Evolutionary conservation across 2,113 vertebrate genomes (phyloP), one percentile per base, ranked within the genome.

Genomic region (Alosa alosa): DNA sequence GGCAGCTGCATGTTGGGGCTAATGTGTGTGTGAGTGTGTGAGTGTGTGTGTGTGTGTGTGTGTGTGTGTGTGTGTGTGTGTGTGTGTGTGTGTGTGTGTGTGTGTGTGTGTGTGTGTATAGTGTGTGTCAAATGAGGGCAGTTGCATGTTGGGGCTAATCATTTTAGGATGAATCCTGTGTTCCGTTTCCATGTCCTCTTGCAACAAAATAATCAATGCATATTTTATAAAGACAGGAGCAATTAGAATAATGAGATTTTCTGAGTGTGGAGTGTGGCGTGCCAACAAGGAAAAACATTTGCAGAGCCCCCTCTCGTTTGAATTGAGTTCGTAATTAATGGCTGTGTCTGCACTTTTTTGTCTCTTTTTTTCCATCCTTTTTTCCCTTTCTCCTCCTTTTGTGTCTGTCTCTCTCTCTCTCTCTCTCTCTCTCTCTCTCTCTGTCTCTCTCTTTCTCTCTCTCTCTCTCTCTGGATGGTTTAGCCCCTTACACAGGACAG

Each of bases 181-280:
- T 84, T 86, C 68, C 57, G 44, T 87, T 86, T 86, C 86, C 83
- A 85, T 82, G 55, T 90, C 83, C 84, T 86, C 82, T 81, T 89
- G 83, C 84, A 82, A 82, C 83, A 60, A 68, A 85, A 68, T 90
- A 91, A 88, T 91, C 82, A 84, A 88, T 88, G 87, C 85, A 84
- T 87, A 86, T 88, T 89, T 86, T 57, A 87, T 87, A 84, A 86
- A 84, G 84, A 87, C 87, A 85, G 78, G 87, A 83, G 75, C 89
- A 82, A 89, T 89, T 90, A 87, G 82, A 81, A 86, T 92, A 83
- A 89, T 90, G 87, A 86, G 83, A 84, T 90, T 88, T 87, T 88
- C 84, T 88, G 60, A 82, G 72, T 36, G 85, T 85, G 44, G 84
- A 86, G 52, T 86, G 82, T 39, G 36, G 44, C 75, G 39, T 88